Evolutionary conservation across 2,888 invertebrate species (phyloP).

Genomic region (Leistus spinibarbis): DNA sequence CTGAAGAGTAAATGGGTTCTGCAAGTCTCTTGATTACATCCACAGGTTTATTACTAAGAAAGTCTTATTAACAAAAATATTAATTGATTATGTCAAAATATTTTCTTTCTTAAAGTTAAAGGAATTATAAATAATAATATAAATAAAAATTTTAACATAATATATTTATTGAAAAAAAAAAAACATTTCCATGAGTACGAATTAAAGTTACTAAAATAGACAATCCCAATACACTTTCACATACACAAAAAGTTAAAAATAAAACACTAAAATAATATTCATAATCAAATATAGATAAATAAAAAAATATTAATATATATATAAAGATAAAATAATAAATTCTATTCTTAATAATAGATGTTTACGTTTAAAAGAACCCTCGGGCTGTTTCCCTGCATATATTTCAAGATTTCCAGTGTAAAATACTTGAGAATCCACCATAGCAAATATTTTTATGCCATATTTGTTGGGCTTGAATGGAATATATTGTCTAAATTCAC

Average conservation of each 20-base stretch:
- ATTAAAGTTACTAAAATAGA: constrained; percentile 61
- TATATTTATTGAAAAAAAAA: constrained; percentile 7
- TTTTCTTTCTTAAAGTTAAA: background rate
- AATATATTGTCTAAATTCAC: constrained; percentile 48
- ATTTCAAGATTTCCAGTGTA: no score
- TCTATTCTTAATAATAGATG: constrained; percentile 68
- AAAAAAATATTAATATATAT: constrained; percentile 59
- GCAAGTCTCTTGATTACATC: background rate
- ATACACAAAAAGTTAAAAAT: constrained; percentile 68
- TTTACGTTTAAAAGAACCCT: constrained; percentile 60
- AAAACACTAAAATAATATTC: constrained; percentile 64
- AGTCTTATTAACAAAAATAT: constrained; percentile 59
- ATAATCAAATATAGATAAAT: constrained; percentile 58
- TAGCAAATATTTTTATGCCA: constrained; percentile 47
- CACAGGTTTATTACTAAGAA: constrained; percentile 32
- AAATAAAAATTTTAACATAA: constrained; percentile 16
- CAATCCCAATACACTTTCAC: constrained; percentile 69
- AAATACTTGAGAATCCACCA: constrained; percentile 45
- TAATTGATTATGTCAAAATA: background rate
- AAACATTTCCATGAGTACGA: constrained; percentile 13
- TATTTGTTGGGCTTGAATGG: no score
- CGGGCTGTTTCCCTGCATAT: background rate
- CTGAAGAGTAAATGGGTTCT: background rate
- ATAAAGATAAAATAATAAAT: constrained; percentile 65
- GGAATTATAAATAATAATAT: constrained; percentile 10